These are phyloP conservation scores for Xiphophorus maculatus DNA, from an alignment of 2,113 vertebrate genomes.

Conservation along the genomic window DNA sequence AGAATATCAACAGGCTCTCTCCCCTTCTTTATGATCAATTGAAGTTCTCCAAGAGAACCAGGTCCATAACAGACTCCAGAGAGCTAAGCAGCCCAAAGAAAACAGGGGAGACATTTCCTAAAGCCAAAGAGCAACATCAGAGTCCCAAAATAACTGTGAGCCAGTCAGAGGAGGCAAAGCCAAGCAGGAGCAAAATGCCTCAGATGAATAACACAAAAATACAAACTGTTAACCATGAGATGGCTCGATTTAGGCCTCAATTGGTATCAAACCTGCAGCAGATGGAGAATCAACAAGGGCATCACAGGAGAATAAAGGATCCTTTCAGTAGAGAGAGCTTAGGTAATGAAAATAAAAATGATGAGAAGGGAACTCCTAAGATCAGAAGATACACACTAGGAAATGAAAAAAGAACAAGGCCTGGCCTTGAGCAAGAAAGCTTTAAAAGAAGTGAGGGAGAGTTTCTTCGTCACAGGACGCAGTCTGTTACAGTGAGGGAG, in stretches of 20 bases:
- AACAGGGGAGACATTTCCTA: constrained; percentile 59
- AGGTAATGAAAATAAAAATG: constrained; percentile 42
- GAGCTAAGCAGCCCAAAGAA: constrained; percentile 82
- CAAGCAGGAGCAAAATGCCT: constrained; percentile 42
- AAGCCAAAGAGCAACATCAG: constrained; percentile 70
- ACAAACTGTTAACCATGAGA: constrained; percentile 40
- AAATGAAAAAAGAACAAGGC: constrained; percentile 29
- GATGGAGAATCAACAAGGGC: constrained; percentile 31
- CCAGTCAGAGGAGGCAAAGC: constrained; percentile 42
- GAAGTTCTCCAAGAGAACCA: constrained; percentile 63
- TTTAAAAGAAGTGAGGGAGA: constrained; percentile 35
- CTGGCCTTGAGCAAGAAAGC: constrained; percentile 33
- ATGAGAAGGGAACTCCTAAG: constrained; percentile 25
- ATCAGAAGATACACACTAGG: constrained; percentile 34
- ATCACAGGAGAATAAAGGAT: constrained; percentile 42
- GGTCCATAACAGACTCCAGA: constrained; percentile 52
- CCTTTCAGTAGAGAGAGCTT: constrained; percentile 47
- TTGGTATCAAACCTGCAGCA: constrained; percentile 22
- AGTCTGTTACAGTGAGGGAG: constrained; percentile 20
- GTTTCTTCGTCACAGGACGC: constrained; percentile 17
- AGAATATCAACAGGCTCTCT: constrained; percentile 45
- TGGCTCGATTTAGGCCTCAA: constrained; percentile 41
- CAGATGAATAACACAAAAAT: constrained; percentile 28
- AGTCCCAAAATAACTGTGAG: constrained; percentile 65
- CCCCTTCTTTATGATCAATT: constrained; percentile 55